Conservation (phyloP, 2,888 invertebrate genomes). For the Omphaloscelis lunosa region DNA sequence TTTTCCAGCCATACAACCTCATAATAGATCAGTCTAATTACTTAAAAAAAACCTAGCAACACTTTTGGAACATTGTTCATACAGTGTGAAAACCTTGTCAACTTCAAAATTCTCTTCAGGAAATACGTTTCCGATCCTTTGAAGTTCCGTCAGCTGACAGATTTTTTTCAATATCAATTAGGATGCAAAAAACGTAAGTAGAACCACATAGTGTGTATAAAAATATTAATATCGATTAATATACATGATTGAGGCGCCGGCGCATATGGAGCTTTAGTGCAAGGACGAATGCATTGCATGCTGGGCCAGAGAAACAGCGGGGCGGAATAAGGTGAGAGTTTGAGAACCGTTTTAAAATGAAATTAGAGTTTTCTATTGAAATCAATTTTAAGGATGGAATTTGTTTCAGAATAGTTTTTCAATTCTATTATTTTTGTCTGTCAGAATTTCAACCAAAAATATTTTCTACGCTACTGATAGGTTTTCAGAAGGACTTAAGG, state of each 20-base stretch:
- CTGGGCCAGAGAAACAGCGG: conserved; percentile 45
- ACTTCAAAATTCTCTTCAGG: not conserved
- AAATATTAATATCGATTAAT: conserved; percentile 58
- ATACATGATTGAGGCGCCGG: conserved; percentile 50
- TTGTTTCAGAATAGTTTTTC: not conserved
- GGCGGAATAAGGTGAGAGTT: not conserved
- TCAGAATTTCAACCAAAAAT: not conserved
- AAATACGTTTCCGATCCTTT: not conserved
- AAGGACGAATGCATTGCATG: conserved; percentile 44
- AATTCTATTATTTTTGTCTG: not conserved
- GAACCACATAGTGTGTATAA: conserved; percentile 36
- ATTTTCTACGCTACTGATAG: not conserved
- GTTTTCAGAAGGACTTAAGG: not conserved
- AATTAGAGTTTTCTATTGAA: not conserved
- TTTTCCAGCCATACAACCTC: not conserved
- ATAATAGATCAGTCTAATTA: not conserved
- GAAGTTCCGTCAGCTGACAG: conserved; percentile 1
- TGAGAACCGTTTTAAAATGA: not conserved
- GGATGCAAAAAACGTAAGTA: conserved; percentile 19
- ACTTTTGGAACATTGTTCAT: not conserved
- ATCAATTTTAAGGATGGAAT: not conserved
- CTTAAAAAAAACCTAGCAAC: not conserved
- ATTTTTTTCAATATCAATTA: conserved; percentile 34
- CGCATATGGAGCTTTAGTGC: conserved; percentile 43
- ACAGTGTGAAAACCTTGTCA: not conserved